A percentile compares a stretch with the other conserved stretches of the same genome.
phyloP scores from a whole-genome alignment of 2,113 vertebrate genomes.

The Crypturellus undulatus region DNA sequence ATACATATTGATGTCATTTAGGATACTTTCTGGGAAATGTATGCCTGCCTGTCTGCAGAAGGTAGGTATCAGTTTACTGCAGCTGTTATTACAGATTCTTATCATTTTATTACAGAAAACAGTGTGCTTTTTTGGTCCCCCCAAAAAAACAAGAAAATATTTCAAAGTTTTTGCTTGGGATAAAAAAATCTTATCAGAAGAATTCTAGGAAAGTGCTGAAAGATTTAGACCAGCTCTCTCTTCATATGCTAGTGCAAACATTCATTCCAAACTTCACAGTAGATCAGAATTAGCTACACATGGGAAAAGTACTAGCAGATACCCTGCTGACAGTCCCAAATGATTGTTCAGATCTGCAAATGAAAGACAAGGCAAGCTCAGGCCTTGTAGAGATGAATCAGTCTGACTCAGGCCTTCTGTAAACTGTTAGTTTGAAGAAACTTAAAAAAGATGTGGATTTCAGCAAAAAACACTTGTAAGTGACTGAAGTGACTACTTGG shows the following conservation, averaged over 20 bases:
- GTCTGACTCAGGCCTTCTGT: fast-evolving
- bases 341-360: neutral
- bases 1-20: neutral
- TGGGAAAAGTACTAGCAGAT: neutral
- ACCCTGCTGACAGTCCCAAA: neutral
- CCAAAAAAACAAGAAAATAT: neutral
- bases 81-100: neutral
- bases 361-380: neutral
- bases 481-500: neutral
- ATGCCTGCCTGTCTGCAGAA: neutral
- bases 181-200: neutral
- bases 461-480: neutral
- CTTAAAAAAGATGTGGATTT: neutral
- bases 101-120: neutral
- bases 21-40: neutral
- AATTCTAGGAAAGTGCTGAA: neutral
- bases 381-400: neutral
- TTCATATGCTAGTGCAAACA: neutral
- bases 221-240: neutral
- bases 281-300: neutral
- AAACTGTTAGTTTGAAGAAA: neutral
- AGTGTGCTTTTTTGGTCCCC: neutral
- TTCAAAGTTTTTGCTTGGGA: neutral
- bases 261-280: neutral
- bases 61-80: neutral